phyloP scores from a whole-genome alignment of 1,140 invertebrate species.

The Achroia grisella region DNA sequence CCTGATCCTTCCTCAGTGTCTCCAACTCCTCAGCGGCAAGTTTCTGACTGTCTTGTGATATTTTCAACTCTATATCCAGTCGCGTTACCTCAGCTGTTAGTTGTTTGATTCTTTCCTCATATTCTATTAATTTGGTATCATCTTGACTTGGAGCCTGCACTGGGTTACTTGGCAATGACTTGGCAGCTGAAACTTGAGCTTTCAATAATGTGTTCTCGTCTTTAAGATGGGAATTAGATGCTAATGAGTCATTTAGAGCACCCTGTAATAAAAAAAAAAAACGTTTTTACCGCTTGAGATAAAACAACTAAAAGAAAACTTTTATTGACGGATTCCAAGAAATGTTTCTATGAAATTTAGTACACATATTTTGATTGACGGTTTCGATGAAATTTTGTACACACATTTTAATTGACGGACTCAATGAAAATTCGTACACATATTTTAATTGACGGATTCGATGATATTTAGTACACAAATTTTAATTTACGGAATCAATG shows the following conservation, averaged over 20 bases:
- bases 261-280: slow-evolving; percentile 66
- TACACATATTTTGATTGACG: too few relatives aligned
- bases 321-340: too few relatives aligned
- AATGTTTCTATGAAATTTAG: too few relatives aligned
- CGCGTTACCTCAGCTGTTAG: slow-evolving; percentile 20
- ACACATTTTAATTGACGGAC: too few relatives aligned
- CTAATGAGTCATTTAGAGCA: slow-evolving; percentile 81
- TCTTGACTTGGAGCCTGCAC: neutral
- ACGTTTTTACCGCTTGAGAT: too few relatives aligned
- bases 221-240: slow-evolving; percentile 83
- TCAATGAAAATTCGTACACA: too few relatives aligned
- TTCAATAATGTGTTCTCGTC: slow-evolving; percentile 92
- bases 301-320: too few relatives aligned
- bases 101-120: slow-evolving; percentile 24
- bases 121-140: slow-evolving; percentile 17
- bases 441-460: too few relatives aligned
- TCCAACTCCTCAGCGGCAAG: slow-evolving; percentile 74
- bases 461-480: too few relatives aligned
- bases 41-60: slow-evolving; percentile 18
- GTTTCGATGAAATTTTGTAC: too few relatives aligned
- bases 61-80: slow-evolving; percentile 19
- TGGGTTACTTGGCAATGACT: slow-evolving; percentile 8
- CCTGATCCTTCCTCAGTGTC: slow-evolving; percentile 89
- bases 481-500: too few relatives aligned
- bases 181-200: slow-evolving; percentile 77